Evolutionary conservation across 2,797 vertebrate genomes (phyloP).

Genomic region (Sciurus vulgaris): DNA sequence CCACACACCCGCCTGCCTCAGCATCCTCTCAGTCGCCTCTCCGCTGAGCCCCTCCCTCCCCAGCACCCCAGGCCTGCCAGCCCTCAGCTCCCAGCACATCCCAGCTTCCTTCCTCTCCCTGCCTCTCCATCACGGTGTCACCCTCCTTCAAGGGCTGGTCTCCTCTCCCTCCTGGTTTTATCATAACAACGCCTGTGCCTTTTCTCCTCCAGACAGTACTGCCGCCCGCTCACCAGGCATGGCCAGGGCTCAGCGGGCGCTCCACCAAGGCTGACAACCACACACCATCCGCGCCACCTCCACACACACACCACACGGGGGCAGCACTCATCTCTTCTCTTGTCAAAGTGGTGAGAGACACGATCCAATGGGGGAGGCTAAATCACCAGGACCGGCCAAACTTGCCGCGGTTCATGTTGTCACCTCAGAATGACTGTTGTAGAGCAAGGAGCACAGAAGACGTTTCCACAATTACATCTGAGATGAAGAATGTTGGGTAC

Average conservation of each 20-base stretch:
- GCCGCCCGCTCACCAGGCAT: accelerated
- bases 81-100: background rate
- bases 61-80: background rate
- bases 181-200: background rate
- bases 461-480: too few species aligned
- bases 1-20: background rate
- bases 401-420: background rate
- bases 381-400: too few species aligned
- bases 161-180: background rate
- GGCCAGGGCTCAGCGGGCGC: background rate
- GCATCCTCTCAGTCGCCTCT: background rate
- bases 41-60: too few species aligned
- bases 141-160: accelerated
- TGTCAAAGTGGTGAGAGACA: background rate
- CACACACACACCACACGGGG: background rate
- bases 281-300: background rate
- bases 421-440: background rate
- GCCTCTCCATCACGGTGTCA: background rate
- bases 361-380: background rate
- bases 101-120: background rate
- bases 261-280: background rate
- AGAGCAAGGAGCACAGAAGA: too few species aligned
- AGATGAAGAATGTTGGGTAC: too few species aligned
- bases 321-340: too few species aligned
- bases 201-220: background rate